Conservation (phyloP, 2,113 vertebrate species). For the Istiophorus platypterus region DNA sequence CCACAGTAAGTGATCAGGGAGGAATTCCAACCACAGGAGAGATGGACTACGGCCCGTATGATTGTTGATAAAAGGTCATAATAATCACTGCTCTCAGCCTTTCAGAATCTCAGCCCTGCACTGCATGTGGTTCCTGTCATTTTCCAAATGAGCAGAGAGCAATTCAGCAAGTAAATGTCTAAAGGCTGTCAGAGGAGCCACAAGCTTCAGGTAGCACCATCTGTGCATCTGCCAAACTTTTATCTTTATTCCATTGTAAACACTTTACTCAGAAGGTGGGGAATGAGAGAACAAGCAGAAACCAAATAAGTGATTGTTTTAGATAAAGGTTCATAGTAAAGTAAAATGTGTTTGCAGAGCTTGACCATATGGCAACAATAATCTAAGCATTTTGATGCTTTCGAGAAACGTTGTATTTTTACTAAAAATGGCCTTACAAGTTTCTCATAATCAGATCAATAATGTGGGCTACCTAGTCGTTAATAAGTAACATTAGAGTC, state of each 20-base stretch:
- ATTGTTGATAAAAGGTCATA: conserved; percentile 40
- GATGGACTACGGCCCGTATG: neutral
- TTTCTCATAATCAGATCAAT: neutral
- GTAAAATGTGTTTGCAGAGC: neutral
- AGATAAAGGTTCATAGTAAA: neutral
- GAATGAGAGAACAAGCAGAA: neutral
- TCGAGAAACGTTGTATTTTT: neutral
- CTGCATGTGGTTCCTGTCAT: conserved; percentile 44
- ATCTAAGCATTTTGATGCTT: neutral
- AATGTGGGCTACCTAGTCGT: neutral
- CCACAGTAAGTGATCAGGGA: neutral
- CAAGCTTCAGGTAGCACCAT: conserved; percentile 32
- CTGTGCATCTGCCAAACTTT: conserved; percentile 19
- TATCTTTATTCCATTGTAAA: neutral
- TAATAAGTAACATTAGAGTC: too few relatives aligned
- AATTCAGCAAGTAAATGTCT: neutral
- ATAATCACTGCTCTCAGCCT: conserved; percentile 35
- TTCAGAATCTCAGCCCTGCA: conserved; percentile 2
- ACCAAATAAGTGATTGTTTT: neutral
- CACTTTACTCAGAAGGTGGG: neutral
- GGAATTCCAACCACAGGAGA: neutral
- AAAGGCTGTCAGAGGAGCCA: conserved; percentile 33
- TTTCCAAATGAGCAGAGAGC: conserved; percentile 36
- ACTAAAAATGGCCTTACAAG: neutral
- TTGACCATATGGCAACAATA: too few relatives aligned